Evolutionary conservation across 2,797 vertebrate genomes (phyloP).

Genomic region (Pseudomugil gertrudae): DNA sequence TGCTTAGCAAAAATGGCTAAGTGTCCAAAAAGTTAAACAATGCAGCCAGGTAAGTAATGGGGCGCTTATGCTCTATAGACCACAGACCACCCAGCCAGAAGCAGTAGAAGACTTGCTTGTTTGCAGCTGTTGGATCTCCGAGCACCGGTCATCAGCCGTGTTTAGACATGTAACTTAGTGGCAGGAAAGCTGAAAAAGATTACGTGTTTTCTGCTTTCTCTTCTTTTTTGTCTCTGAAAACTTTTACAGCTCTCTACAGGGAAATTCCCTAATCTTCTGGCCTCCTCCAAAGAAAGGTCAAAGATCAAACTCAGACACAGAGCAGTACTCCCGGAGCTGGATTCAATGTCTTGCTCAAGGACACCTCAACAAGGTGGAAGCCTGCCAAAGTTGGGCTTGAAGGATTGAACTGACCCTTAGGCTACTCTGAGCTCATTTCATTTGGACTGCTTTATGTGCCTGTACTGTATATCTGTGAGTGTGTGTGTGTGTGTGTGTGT

Average conservation of each 20-base stretch:
- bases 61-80: slow-evolving; percentile 51
- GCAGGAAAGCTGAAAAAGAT: slow-evolving; percentile 38
- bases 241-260: slow-evolving; percentile 36
- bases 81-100: slow-evolving; percentile 68
- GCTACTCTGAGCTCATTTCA: slow-evolving; percentile 6
- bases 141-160: slow-evolving; percentile 43
- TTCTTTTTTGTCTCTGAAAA: slow-evolving; percentile 35
- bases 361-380: slow-evolving; percentile 29
- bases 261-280: slow-evolving; percentile 38
- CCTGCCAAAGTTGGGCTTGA: slow-evolving; percentile 17
- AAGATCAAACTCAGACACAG: slow-evolving; percentile 38
- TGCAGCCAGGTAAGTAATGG: slow-evolving; percentile 79
- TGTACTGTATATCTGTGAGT: slow-evolving; percentile 5
- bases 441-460: slow-evolving; percentile 11
- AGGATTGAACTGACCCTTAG: slow-evolving; percentile 12
- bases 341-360: slow-evolving; percentile 38
- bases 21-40: slow-evolving; percentile 76
- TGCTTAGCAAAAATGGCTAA: slow-evolving; percentile 76
- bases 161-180: slow-evolving; percentile 35
- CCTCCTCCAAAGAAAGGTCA: slow-evolving; percentile 33
- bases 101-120: slow-evolving; percentile 35
- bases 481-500: slow-evolving; percentile 5
- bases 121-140: slow-evolving; percentile 50
- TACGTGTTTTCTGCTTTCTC: slow-evolving; percentile 34
- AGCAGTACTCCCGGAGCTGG: slow-evolving; percentile 32